These are phyloP conservation scores for Syngnathus floridae DNA, from an alignment of 2,113 vertebrate genomes.

Conservation along the genomic window DNA sequence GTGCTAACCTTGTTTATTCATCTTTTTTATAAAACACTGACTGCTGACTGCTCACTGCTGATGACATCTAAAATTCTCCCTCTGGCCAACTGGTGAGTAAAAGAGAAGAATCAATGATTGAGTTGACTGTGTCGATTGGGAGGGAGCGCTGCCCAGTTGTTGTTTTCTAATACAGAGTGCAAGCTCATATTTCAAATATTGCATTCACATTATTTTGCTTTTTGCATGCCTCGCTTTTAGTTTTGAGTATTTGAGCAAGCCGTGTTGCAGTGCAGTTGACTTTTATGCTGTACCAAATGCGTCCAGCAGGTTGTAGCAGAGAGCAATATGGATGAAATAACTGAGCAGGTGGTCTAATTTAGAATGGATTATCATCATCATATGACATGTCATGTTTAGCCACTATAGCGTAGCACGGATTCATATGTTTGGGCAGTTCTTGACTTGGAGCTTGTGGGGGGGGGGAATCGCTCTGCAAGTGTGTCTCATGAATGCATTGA, in stretches of 20 bases:
- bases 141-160: not conserved
- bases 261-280: not conserved
- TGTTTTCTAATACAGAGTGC: not conserved
- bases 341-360: slow-evolving; percentile 52
- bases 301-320: slow-evolving; percentile 48
- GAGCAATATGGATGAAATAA: slow-evolving; percentile 15
- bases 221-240: not conserved
- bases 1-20: slow-evolving; percentile 10
- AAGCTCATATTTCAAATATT: not conserved
- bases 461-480: too few relatives aligned
- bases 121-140: not conserved
- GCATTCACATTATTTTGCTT: not conserved
- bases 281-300: not conserved
- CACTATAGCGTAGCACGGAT: slow-evolving; percentile 6
- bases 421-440: slow-evolving; percentile 1
- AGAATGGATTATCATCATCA: slow-evolving; percentile 46
- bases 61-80: not conserved
- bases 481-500: too few relatives aligned
- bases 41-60: not conserved
- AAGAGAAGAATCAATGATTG: not conserved
- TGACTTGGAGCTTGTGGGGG: not conserved
- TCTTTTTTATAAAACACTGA: not conserved
- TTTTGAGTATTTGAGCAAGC: not conserved
- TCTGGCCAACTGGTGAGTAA: slow-evolving; percentile 42
- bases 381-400: slow-evolving; percentile 27